Evolutionary conservation across 2,797 vertebrate species (phyloP).

Genomic region (Xenopus petersii): DNA sequence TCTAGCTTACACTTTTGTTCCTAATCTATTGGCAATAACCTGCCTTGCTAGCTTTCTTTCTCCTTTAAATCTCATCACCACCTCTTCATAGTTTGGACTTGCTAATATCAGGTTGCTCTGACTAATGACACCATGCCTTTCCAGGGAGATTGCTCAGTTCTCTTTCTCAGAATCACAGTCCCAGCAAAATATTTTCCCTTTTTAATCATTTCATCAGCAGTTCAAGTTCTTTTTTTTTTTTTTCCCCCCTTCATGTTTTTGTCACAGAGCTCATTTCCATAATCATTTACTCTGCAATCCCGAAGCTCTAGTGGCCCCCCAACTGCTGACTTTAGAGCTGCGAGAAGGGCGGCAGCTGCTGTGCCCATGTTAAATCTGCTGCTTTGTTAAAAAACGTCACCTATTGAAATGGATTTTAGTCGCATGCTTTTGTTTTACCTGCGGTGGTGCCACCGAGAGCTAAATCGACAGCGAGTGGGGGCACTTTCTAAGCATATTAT

Average conservation of each 20-base stretch:
- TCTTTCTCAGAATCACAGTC: no score
- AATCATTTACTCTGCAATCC: background rate
- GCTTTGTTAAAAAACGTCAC: slow-evolving; percentile 33
- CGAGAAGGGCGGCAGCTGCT: slow-evolving; percentile 26
- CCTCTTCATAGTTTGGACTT: no score
- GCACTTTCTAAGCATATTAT: background rate
- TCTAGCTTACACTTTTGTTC: no score
- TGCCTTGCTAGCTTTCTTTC: no score
- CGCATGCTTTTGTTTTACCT: slow-evolving; percentile 52
- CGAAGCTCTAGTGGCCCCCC: background rate
- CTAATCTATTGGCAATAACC: no score
- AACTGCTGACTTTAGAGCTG: slow-evolving; percentile 16
- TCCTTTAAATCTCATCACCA: no score
- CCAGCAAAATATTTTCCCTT: no score
- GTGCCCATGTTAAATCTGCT: slow-evolving; percentile 11
- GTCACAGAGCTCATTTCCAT: background rate
- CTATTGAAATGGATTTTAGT: slow-evolving; percentile 43
- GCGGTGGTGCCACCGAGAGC: slow-evolving; percentile 44
- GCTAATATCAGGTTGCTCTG: no score
- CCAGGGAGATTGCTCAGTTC: no score
- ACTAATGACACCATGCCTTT: no score
- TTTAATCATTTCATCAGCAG: no score
- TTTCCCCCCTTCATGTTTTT: background rate
- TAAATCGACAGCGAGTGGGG: slow-evolving; percentile 50
- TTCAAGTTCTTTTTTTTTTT: background rate